These are phyloP conservation scores for Coregonus ussuriensis DNA, from an alignment of 2,797 vertebrate genomes.

Conservation along the genomic window DNA sequence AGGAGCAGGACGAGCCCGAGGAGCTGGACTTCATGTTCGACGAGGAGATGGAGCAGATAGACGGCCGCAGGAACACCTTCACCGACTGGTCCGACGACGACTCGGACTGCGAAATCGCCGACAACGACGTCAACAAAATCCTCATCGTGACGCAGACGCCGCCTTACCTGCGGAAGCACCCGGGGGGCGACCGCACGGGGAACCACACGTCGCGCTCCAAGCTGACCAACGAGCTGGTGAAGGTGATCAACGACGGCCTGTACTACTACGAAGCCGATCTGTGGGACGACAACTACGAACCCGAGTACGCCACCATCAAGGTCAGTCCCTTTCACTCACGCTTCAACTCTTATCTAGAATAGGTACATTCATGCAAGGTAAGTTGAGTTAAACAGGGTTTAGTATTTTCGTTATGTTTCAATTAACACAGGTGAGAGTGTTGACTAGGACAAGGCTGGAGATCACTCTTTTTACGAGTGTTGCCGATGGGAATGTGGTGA, in stretches of 20 bases:
- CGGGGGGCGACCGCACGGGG: conserved; percentile 78
- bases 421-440: no score
- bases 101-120: conserved; percentile 91
- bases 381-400: no score
- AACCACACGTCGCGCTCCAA: conserved; percentile 81
- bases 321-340: conserved; percentile 61
- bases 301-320: conserved; percentile 72
- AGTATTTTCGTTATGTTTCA: no score
- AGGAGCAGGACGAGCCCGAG: conserved; percentile 87
- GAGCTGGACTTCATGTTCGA: conserved; percentile 95
- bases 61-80: conserved; percentile 84
- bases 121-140: conserved; percentile 91
- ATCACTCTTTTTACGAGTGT: no score
- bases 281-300: conserved; percentile 80
- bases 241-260: conserved; percentile 91
- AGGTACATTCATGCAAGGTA: no score
- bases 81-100: conserved; percentile 87
- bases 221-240: conserved; percentile 85
- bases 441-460: no score
- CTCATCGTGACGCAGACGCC: conserved; percentile 93
- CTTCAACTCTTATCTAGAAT: not conserved
- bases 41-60: conserved; percentile 92
- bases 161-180: conserved; percentile 84
- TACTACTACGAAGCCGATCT: conserved; percentile 93
- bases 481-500: no score